A percentile compares a stretch with the other conserved stretches of the same genome.
These are phyloP conservation scores for Grantiella picta DNA, from an alignment of 2,113 vertebrate genomes.

Conservation along the genomic window DNA sequence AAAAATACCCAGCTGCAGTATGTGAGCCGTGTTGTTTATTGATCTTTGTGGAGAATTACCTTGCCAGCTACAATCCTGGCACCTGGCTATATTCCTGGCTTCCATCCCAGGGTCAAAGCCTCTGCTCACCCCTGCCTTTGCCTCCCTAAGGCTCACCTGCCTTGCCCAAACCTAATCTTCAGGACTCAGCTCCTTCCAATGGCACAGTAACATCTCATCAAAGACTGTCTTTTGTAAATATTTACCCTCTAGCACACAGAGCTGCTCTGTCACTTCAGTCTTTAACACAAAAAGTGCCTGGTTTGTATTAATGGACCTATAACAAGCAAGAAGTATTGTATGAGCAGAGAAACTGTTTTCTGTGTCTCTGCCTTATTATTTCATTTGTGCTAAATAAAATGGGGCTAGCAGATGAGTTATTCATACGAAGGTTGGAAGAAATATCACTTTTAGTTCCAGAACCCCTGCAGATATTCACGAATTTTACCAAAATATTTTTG, in stretches of 20 bases:
- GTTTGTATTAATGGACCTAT: constrained; percentile 46
- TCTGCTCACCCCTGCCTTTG: background rate
- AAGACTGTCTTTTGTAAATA: background rate
- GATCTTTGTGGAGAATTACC: background rate
- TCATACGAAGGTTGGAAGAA: constrained; percentile 60
- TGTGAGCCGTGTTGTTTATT: background rate
- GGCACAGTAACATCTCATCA: background rate
- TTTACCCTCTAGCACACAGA: background rate
- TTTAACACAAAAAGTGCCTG: constrained; percentile 18
- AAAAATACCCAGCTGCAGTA: background rate
- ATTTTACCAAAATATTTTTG: constrained; percentile 77
- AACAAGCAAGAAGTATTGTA: constrained; percentile 26
- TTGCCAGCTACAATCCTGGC: background rate
- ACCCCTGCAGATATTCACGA: constrained; percentile 59
- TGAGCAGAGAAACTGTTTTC: constrained; percentile 44
- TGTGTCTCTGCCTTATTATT: constrained; percentile 53
- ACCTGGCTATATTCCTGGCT: background rate
- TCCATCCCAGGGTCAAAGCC: background rate
- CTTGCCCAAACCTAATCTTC: background rate
- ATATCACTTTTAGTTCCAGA: constrained; percentile 52
- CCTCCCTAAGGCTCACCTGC: background rate
- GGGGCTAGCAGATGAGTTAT: constrained; percentile 49
- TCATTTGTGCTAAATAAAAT: constrained; percentile 65
- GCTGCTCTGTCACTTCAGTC: background rate
- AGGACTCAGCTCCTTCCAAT: background rate